These are phyloP conservation scores for Xenopus petersii DNA, from an alignment of 2,797 vertebrate genomes.

Conservation along the genomic window DNA sequence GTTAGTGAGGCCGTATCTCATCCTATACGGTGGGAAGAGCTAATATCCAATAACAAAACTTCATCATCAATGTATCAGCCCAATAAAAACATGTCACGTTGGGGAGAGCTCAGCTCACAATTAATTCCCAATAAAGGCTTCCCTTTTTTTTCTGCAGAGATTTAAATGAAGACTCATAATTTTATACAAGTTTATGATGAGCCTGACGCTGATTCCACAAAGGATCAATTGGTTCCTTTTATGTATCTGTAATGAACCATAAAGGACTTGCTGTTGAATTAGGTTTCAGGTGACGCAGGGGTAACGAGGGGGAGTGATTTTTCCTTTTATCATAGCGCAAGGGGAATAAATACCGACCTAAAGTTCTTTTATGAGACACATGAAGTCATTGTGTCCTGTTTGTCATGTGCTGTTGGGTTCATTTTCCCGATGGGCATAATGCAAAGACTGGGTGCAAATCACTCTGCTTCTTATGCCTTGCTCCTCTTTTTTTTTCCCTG, in stretches of 20 bases:
- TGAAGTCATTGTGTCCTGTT: too few species aligned
- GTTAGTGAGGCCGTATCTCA: slow-evolving; percentile 15
- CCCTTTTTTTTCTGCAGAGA: neutral
- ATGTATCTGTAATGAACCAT: slow-evolving; percentile 14
- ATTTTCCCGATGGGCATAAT: too few species aligned
- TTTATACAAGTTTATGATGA: slow-evolving; percentile 20
- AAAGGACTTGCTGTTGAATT: slow-evolving; percentile 12
- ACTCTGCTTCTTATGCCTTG: too few species aligned
- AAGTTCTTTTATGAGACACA: too few species aligned
- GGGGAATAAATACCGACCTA: too few species aligned
- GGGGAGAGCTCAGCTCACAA: neutral
- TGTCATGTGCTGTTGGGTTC: too few species aligned
- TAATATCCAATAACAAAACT: slow-evolving; percentile 12
- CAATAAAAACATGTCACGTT: slow-evolving; percentile 24
- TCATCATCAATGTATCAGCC: slow-evolving; percentile 18
- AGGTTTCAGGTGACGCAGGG: neutral
- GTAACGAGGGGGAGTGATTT: too few species aligned
- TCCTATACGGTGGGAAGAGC: slow-evolving; percentile 17
- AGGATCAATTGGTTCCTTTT: slow-evolving; percentile 32
- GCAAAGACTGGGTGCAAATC: too few species aligned
- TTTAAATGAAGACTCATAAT: slow-evolving; percentile 24
- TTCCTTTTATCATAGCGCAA: too few species aligned
- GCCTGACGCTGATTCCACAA: slow-evolving; percentile 19
- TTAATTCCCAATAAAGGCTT: slow-evolving; percentile 17
- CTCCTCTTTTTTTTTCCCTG: too few species aligned